phyloP scores from a whole-genome alignment of 2,797 vertebrate genomes.

The Pantherophis vulpinus region DNA sequence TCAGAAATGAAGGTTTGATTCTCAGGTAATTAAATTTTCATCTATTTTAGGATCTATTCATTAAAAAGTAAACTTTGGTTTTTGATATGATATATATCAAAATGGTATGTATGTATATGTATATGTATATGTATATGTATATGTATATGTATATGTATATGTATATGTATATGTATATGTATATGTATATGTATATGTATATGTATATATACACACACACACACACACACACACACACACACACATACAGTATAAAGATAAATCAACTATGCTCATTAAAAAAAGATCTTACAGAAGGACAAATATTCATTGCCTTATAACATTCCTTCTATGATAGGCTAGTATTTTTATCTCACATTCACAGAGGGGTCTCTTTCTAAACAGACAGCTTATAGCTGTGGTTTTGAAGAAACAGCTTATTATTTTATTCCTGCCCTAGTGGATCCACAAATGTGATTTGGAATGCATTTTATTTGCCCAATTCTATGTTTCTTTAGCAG shows the following conservation, averaged over 20 bases:
- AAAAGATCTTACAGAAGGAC: not conserved
- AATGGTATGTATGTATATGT: no score
- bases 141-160: no score
- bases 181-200: fast-evolving
- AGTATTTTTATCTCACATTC: not conserved
- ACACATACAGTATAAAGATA: not conserved
- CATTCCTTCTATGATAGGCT: not conserved
- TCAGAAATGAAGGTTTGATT: not conserved
- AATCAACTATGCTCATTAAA: not conserved
- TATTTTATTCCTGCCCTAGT: not conserved
- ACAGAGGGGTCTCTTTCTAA: no score
- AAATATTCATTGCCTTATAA: not conserved
- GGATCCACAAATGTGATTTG: not conserved
- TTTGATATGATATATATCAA: no score
- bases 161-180: no score
- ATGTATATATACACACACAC: no score
- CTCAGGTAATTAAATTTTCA: not conserved
- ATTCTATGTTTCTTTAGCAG: not conserved
- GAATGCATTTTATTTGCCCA: not conserved
- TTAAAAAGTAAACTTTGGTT: not conserved
- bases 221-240: no score
- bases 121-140: no score
- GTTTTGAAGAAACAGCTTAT: not conserved
- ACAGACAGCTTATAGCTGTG: not conserved
- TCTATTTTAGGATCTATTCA: not conserved